Evolutionary conservation across 2,888 invertebrate genomes (phyloP).

Genomic region (Drosophila cognata): DNA sequence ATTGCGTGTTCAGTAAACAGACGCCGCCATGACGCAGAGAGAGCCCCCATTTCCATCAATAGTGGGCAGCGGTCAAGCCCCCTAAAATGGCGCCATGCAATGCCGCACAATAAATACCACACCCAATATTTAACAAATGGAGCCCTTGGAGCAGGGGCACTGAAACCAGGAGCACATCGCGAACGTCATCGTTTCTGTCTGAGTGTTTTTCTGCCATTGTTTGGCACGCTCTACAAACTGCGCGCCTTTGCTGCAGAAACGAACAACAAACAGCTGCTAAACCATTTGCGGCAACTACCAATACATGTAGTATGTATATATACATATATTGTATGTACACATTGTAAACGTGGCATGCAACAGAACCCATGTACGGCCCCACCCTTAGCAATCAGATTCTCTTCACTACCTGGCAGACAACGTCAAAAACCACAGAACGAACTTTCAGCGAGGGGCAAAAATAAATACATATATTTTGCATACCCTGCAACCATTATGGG

Average conservation of each 20-base stretch:
- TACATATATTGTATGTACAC: not conserved
- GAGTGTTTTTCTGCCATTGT: conserved; percentile 41
- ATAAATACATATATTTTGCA: not conserved
- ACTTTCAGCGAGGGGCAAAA: not conserved
- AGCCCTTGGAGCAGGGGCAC: conserved; percentile 11
- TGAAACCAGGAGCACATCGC: conserved; percentile 19
- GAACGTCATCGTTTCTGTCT: conserved; percentile 35
- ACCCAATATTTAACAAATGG: conserved; percentile 27
- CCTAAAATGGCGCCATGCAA: conserved; percentile 28
- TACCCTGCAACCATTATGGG: not conserved
- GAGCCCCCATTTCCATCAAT: conserved; percentile 38
- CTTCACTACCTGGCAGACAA: conserved; percentile 37
- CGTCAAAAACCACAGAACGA: conserved; percentile 23
- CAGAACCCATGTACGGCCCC: conserved; percentile 24
- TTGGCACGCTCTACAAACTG: conserved; percentile 54
- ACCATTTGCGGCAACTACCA: conserved; percentile 38
- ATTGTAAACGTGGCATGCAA: conserved; percentile 33
- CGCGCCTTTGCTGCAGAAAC: conserved; percentile 38
- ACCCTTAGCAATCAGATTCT: conserved; percentile 34
- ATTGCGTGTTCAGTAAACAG: conserved; percentile 80
- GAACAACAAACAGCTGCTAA: conserved; percentile 57
- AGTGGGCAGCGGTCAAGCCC: conserved; percentile 55
- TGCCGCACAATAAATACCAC: conserved; percentile 11
- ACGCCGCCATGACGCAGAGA: conserved; percentile 51
- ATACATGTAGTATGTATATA: not conserved